Conservation (phyloP, 1,140 invertebrate species). For the Drosophila ogumai region DNA sequence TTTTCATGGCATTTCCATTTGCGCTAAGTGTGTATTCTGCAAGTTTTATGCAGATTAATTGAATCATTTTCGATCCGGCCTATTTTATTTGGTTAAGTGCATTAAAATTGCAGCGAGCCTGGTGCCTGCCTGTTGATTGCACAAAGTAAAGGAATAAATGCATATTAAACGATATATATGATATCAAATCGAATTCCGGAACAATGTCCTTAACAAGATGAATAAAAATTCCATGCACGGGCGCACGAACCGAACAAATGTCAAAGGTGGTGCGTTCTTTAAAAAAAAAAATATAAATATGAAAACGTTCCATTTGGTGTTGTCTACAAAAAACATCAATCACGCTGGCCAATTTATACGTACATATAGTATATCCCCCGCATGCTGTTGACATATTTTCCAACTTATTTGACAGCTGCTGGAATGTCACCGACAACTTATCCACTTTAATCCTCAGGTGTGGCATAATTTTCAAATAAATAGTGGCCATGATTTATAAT, state of each 20-base stretch:
- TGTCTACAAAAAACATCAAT: conserved; percentile 29
- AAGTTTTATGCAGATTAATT: conserved; percentile 45
- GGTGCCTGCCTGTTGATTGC: conserved; percentile 36
- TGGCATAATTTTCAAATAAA: conserved; percentile 49
- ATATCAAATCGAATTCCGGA: conserved; percentile 8
- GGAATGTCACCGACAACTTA: conserved; percentile 47
- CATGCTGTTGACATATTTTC: conserved; percentile 54
- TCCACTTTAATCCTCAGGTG: conserved; percentile 50
- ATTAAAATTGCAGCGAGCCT: conserved; percentile 43
- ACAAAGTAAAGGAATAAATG: conserved; percentile 27
- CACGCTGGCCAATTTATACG: conserved; percentile 51
- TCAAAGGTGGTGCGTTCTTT: conserved; percentile 1
- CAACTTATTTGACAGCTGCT: conserved; percentile 56
- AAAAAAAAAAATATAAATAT: conserved; percentile 7
- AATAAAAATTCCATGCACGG: conserved; percentile 3
- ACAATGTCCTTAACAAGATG: conserved; percentile 10
- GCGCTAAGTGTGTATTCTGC: conserved; percentile 14
- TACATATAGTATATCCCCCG: not conserved
- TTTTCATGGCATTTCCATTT: conserved; percentile 41
- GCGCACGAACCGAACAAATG: not conserved
- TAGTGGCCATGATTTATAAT: conserved; percentile 31
- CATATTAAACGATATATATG: conserved; percentile 12
- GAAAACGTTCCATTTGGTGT: conserved; percentile 12
- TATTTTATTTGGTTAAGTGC: conserved; percentile 42
- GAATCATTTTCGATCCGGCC: conserved; percentile 38